Conservation (phyloP, 1,140 invertebrate genomes). For the Battus philenor region DNA sequence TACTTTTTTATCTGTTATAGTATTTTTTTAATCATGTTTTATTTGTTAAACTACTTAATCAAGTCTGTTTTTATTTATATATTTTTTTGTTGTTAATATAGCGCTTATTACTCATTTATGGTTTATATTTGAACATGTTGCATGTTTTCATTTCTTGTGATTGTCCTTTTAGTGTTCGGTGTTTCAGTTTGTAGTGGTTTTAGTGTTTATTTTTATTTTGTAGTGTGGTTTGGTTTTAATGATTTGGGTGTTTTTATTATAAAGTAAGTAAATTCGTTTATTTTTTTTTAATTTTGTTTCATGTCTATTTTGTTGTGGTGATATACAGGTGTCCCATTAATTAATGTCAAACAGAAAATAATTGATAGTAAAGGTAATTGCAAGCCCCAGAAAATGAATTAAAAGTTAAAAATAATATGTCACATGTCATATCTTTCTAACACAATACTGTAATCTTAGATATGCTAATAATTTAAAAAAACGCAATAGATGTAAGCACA, state of each 20-base stretch:
- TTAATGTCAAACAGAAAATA: too few species aligned
- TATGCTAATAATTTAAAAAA: too few species aligned
- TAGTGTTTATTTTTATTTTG: constrained; percentile 24
- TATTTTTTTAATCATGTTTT: too few species aligned
- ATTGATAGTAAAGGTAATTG: too few species aligned
- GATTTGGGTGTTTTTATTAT: constrained; percentile 31
- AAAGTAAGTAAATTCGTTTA: constrained; percentile 30
- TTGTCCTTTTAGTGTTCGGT: constrained; percentile 17
- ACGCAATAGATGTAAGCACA: too few species aligned
- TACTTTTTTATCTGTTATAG: too few species aligned
- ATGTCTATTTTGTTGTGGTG: too few species aligned
- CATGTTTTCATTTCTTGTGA: constrained; percentile 18
- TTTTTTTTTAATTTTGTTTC: constrained; percentile 19
- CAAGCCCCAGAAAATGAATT: too few species aligned
- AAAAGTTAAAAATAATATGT: too few species aligned
- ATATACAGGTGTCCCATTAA: too few species aligned
- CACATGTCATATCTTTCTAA: too few species aligned
- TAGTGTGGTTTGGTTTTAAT: constrained; percentile 21
- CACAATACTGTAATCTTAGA: too few species aligned
- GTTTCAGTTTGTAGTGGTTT: constrained; percentile 17
- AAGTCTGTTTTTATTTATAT: background rate
- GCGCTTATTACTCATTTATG: background rate
- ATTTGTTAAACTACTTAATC: background rate
- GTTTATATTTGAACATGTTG: background rate
- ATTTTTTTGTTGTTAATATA: constrained; percentile 1